phyloP scores from a whole-genome alignment of 2,797 vertebrate genomes.

The Dendrocincla fuliginosa region DNA sequence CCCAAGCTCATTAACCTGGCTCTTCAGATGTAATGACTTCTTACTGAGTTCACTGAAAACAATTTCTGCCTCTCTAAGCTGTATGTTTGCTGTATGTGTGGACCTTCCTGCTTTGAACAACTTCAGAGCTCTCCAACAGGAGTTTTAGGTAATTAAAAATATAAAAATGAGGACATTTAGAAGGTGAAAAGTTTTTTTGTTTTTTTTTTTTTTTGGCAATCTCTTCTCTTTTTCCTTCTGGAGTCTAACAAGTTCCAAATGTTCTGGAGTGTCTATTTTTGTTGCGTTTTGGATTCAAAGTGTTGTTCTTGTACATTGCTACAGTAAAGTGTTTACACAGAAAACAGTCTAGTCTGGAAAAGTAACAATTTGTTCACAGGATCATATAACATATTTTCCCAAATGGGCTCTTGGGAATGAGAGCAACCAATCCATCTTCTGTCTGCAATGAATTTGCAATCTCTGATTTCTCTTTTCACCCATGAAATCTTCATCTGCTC shows the following conservation, averaged over 20 bases:
- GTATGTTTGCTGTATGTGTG: neutral
- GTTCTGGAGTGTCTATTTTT: conserved; percentile 37
- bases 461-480: conserved; percentile 19
- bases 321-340: conserved; percentile 60
- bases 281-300: conserved; percentile 47
- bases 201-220: neutral
- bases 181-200: neutral
- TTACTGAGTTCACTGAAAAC: neutral
- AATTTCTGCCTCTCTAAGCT: neutral
- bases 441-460: neutral
- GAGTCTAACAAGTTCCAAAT: conserved; percentile 60
- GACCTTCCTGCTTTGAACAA: neutral
- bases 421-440: neutral
- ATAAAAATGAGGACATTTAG: neutral
- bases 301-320: conserved; percentile 48
- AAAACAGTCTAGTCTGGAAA: conserved; percentile 60
- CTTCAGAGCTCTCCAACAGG: neutral
- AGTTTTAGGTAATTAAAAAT: neutral
- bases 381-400: conserved; percentile 25
- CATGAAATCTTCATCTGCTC: conserved; percentile 43
- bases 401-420: conserved; percentile 17
- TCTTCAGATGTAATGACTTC: conserved; percentile 17
- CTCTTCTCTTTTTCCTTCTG: neutral
- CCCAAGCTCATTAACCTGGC: conserved; percentile 36
- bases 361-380: conserved; percentile 66